Evolutionary conservation across 2,113 vertebrate species (phyloP).

Genomic region (Haemorhous mexicanus): DNA sequence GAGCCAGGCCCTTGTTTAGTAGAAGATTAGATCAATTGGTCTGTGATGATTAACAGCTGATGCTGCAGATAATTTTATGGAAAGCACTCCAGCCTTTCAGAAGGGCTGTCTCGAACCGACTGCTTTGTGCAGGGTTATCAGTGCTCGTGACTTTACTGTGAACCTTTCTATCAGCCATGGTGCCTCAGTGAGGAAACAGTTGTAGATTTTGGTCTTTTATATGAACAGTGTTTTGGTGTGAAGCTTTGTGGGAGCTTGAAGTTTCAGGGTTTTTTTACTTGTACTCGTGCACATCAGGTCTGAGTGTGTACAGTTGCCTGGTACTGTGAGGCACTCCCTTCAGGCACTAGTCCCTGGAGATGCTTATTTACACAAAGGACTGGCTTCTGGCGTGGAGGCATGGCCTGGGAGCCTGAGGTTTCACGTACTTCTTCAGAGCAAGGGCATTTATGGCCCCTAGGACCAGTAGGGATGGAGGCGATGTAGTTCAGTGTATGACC

Average conservation of each 20-base stretch:
- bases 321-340: background rate
- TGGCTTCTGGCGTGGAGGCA: background rate
- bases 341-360: background rate
- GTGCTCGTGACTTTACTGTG: background rate
- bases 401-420: background rate
- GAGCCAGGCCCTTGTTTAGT: constrained; percentile 14
- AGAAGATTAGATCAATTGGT: constrained; percentile 14
- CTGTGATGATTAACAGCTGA: constrained; percentile 25
- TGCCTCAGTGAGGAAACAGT: background rate
- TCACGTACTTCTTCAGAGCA: background rate
- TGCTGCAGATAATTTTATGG: constrained; percentile 25
- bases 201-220: background rate
- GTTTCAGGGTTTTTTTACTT: background rate
- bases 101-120: background rate
- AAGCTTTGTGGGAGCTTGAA: background rate
- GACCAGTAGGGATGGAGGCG: background rate
- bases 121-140: background rate
- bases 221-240: background rate
- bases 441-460: background rate
- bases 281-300: accelerated
- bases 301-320: background rate
- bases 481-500: background rate
- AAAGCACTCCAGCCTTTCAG: constrained; percentile 8
- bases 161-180: background rate
- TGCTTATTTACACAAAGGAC: background rate